phyloP scores from a whole-genome alignment of 2,113 vertebrate species.

The Salvelinus fontinalis region DNA sequence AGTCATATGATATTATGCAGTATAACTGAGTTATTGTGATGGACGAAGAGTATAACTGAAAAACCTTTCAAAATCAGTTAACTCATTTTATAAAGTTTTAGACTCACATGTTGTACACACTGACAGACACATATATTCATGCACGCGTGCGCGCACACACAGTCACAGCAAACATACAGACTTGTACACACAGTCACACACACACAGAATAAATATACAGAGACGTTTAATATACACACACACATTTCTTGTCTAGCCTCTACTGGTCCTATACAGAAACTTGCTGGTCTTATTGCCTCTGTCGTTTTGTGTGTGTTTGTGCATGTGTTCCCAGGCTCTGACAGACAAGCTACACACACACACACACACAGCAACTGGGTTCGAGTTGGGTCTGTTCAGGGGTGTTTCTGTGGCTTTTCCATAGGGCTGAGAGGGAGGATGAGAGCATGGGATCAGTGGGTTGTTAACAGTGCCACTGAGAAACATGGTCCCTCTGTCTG shows the following conservation, averaged over 20 bases:
- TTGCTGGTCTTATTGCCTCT: no score
- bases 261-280: conserved; percentile 5
- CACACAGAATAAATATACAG: conserved; percentile 15
- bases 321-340: conserved; percentile 17
- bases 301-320: conserved; percentile 8
- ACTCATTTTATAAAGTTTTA: no score
- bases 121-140: not conserved
- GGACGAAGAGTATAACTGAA: not conserved
- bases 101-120: not conserved
- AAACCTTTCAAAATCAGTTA: not conserved
- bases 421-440: not conserved
- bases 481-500: conserved; percentile 26
- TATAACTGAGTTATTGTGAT: not conserved
- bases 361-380: no score
- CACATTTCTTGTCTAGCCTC: not conserved
- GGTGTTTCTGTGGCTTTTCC: not conserved
- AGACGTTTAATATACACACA: conserved; percentile 7
- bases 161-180: not conserved
- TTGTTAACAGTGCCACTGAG: conserved; percentile 3
- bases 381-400: conserved; percentile 7
- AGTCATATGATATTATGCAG: no score
- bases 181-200: not conserved
- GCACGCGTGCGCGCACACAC: not conserved
- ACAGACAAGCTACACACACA: conserved; percentile 22
- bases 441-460: conserved; percentile 21